Percentiles rank a stretch among this genome's conserved stretches.
Evolutionary conservation across 2,888 invertebrate species (phyloP).

Genomic region (Xanthia icteritia): DNA sequence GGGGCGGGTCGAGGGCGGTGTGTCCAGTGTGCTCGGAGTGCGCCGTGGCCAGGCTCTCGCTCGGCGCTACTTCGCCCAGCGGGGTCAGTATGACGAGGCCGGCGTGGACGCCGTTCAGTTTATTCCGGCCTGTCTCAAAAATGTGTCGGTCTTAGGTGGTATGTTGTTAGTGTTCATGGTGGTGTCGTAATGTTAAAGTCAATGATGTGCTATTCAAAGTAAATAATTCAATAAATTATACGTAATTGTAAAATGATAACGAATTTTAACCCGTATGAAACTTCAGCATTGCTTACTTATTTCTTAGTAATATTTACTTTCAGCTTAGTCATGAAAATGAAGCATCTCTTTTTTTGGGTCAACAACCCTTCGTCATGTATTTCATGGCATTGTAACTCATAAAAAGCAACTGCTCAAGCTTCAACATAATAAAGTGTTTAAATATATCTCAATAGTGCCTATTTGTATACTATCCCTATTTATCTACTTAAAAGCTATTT

Average conservation of each 20-base stretch:
- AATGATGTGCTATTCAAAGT: conserved; percentile 32
- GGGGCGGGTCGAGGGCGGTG: conserved; percentile 83
- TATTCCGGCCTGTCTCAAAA: conserved; percentile 88
- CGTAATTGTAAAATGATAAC: not conserved
- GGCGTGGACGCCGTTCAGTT: conserved; percentile 87
- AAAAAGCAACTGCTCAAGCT: conserved; percentile 19
- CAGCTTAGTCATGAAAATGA: not conserved
- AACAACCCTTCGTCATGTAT: not conserved
- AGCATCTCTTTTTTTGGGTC: not conserved
- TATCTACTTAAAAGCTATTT: conserved; percentile 29
- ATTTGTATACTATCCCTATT: not conserved
- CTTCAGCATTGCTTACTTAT: conserved; percentile 13
- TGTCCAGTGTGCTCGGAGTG: conserved; percentile 71
- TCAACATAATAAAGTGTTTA: not conserved
- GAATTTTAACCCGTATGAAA: not conserved
- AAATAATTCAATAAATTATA: conserved; percentile 5
- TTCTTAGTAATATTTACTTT: not conserved
- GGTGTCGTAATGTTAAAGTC: conserved; percentile 17
- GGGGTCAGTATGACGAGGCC: conserved; percentile 87
- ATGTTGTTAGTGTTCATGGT: conserved; percentile 45
- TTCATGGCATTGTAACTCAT: not conserved
- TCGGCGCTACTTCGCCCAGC: conserved; percentile 77
- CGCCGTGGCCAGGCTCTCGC: conserved; percentile 76
- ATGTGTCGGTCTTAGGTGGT: conserved; percentile 66
- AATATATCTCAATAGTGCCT: not conserved